Evolutionary conservation across 2,888 invertebrate species (phyloP).

Genomic region (Ormia ochracea): DNA sequence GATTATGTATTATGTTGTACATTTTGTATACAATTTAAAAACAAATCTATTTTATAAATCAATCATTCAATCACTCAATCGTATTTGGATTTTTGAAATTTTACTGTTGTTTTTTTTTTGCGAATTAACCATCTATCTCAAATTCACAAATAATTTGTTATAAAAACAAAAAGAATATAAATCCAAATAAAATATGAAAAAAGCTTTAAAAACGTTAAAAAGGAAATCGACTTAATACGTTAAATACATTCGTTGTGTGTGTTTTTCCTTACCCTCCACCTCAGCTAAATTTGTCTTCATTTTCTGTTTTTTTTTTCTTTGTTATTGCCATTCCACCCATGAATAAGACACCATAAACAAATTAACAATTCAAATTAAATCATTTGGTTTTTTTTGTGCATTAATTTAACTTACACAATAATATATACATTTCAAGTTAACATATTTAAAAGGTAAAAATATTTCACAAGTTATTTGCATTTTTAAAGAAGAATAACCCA

Average conservation of each 20-base stretch:
- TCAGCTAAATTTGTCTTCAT: slow-evolving; percentile 1
- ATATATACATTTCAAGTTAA: slow-evolving; percentile 27
- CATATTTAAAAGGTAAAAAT: slow-evolving; percentile 18
- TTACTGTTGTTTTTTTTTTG: slow-evolving; percentile 57
- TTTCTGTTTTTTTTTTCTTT: slow-evolving; percentile 27
- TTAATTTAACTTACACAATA: slow-evolving; percentile 11
- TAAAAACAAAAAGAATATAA: slow-evolving; percentile 8
- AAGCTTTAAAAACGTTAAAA: not conserved
- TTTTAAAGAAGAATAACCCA: slow-evolving; percentile 25
- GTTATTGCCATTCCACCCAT: slow-evolving; percentile 12
- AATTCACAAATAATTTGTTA: slow-evolving; percentile 34
- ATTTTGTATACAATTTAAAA: slow-evolving; percentile 39
- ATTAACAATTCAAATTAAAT: not conserved
- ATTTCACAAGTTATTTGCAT: slow-evolving; percentile 30
- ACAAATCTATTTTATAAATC: slow-evolving; percentile 35
- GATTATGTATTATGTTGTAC: slow-evolving; percentile 27
- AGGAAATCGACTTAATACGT: slow-evolving; percentile 34
- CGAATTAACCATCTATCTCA: slow-evolving; percentile 67
- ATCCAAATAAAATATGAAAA: slow-evolving; percentile 14
- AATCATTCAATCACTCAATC: slow-evolving; percentile 70
- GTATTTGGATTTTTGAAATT: slow-evolving; percentile 75
- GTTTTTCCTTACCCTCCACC: slow-evolving; percentile 28
- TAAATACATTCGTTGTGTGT: slow-evolving; percentile 57
- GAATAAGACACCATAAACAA: not conserved
- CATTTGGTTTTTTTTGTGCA: slow-evolving; percentile 39